Evolutionary conservation across 2,888 invertebrate genomes (phyloP).

Genomic region (Incurvaria masculella): DNA sequence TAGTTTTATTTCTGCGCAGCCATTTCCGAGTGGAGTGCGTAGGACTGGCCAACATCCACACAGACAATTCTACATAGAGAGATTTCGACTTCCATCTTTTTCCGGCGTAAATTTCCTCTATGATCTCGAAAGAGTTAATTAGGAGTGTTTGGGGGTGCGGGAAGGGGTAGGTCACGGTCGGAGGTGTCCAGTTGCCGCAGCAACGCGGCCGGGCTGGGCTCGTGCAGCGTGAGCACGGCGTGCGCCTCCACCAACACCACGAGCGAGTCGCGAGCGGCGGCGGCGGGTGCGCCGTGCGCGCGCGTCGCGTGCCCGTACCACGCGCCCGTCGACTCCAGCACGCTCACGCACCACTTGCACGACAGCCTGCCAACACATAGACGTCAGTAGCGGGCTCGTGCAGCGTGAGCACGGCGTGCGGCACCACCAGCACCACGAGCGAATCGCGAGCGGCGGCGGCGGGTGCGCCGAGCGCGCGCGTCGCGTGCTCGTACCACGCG

Average conservation of each 20-base stretch:
- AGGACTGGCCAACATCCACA: no score
- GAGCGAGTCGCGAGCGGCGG: conserved; percentile 58
- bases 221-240: conserved; percentile 51
- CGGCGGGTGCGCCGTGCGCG: conserved; percentile 53
- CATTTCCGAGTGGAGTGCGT: no score
- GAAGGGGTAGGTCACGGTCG: conserved; percentile 14
- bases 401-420: conserved; percentile 56
- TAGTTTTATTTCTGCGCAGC: no score
- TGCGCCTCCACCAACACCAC: conserved; percentile 63
- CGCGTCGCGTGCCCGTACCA: conserved; percentile 60
- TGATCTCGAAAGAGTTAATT: no score
- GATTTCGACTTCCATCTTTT: no score
- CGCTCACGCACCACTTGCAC: conserved; percentile 55
- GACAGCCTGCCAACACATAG: conserved; percentile 34
- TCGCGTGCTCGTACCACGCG: conserved; percentile 60
- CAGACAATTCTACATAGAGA: no score
- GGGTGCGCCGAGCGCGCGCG: conserved; percentile 53
- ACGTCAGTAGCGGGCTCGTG: conserved; percentile 41
- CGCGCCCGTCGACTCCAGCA: conserved; percentile 52
- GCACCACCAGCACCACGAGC: conserved; percentile 56
- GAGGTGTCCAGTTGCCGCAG: conserved; percentile 38
- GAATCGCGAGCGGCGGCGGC: conserved; percentile 59
- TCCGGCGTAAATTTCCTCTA: no score
- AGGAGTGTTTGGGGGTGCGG: background rate
- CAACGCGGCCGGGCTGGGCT: conserved; percentile 44